A percentile compares a stretch with the other conserved stretches of the same genome.
Evolutionary conservation across 2,888 invertebrate species (phyloP).

Genomic region (Sminthurinus aureus): DNA sequence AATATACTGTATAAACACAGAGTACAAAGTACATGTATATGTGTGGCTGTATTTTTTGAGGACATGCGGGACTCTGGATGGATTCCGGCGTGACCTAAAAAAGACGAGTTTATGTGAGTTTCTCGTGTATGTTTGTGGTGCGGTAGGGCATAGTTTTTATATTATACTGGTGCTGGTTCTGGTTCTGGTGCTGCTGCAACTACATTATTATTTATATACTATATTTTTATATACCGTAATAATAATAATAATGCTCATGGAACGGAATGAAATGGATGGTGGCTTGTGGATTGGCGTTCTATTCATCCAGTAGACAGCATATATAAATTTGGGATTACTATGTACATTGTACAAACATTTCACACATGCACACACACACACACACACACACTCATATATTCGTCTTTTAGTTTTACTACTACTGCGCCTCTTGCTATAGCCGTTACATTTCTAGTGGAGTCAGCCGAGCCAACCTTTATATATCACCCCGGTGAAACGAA

Average conservation of each 20-base stretch:
- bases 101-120: constrained; percentile 36
- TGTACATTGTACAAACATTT: background rate
- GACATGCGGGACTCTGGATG: constrained; percentile 31
- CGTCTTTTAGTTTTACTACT: background rate
- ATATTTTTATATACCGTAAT: too few relatives aligned
- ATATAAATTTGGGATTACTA: too few relatives aligned
- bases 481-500: constrained; percentile 6
- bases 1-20: too few relatives aligned
- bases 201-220: too few relatives aligned
- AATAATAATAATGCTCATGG: too few relatives aligned
- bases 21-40: constrained; percentile 8
- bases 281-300: too few relatives aligned
- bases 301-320: too few relatives aligned
- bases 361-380: background rate
- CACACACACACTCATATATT: background rate
- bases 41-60: constrained; percentile 19
- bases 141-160: constrained; percentile 21
- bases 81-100: constrained; percentile 37
- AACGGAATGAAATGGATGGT: too few relatives aligned
- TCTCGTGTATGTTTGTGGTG: constrained; percentile 30
- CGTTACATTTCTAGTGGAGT: background rate
- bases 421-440: background rate
- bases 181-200: background rate
- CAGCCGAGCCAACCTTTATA: constrained; percentile 4
- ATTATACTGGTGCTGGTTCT: background rate